Conservation (phyloP, 2,888 invertebrate genomes). For the Epistrophe eligans region DNA sequence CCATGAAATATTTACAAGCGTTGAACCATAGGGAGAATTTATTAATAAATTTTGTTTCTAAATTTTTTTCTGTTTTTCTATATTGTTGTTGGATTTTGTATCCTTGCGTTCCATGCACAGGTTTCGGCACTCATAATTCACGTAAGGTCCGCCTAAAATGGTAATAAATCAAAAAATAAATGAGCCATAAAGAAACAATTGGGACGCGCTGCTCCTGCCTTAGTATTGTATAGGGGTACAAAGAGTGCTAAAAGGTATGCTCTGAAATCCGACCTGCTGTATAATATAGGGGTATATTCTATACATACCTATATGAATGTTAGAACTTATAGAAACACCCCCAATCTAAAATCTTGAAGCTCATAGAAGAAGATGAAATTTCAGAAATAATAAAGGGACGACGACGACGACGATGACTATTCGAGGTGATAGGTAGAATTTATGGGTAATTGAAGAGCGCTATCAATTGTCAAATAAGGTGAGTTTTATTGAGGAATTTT, state of each 20-base stretch:
- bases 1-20: slow-evolving; percentile 69
- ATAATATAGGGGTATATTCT: background rate
- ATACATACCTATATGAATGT: background rate
- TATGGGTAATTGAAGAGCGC: slow-evolving; percentile 64
- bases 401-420: background rate
- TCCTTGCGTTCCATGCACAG: slow-evolving; percentile 50
- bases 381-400: slow-evolving; percentile 5
- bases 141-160: slow-evolving; percentile 72
- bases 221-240: slow-evolving; percentile 37
- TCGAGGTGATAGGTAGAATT: slow-evolving; percentile 63
- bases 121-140: slow-evolving; percentile 72
- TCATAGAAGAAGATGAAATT: slow-evolving; percentile 36
- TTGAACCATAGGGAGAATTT: slow-evolving; percentile 68
- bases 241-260: slow-evolving; percentile 59
- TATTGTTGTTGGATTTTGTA: slow-evolving; percentile 7
- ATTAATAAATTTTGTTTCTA: slow-evolving; percentile 60
- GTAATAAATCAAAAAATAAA: slow-evolving; percentile 75
- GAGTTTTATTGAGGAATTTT: slow-evolving; percentile 57
- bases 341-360: slow-evolving; percentile 2
- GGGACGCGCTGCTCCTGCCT: slow-evolving; percentile 61
- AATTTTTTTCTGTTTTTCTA: slow-evolving; percentile 10
- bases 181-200: slow-evolving; percentile 76
- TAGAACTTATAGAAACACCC: background rate
- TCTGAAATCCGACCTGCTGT: slow-evolving; percentile 43
- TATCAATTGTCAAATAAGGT: slow-evolving; percentile 37